Evolutionary conservation across 2,113 vertebrate genomes (phyloP).

Genomic region (Pomatostomus ruficeps): DNA sequence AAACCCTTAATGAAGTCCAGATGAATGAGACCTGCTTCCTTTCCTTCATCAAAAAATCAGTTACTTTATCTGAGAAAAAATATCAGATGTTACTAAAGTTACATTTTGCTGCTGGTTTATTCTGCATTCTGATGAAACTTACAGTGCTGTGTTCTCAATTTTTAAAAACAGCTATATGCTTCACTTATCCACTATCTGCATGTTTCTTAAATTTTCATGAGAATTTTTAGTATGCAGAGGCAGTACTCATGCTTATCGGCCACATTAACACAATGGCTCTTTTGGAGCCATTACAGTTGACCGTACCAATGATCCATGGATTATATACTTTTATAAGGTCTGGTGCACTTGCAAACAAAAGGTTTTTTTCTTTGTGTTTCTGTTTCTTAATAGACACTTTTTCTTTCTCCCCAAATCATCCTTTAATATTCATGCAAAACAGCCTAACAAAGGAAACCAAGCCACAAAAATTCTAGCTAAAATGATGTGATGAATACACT

Average conservation of each 20-base stretch:
- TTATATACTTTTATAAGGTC: constrained; percentile 70
- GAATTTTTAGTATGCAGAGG: constrained; percentile 63
- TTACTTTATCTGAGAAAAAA: neutral
- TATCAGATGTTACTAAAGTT: neutral
- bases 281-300: constrained; percentile 63
- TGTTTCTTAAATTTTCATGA: constrained; percentile 62
- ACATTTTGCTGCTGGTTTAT: constrained; percentile 31
- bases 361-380: constrained; percentile 51
- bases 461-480: constrained; percentile 18
- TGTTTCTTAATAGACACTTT: constrained; percentile 47
- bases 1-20: constrained; percentile 28
- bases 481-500: neutral
- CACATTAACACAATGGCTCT: constrained; percentile 72
- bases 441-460: constrained; percentile 15
- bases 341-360: constrained; percentile 69
- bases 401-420: neutral
- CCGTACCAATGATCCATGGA: constrained; percentile 66
- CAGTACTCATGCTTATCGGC: constrained; percentile 40
- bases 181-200: constrained; percentile 15
- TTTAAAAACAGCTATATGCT: neutral
- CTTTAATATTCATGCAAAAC: constrained; percentile 59
- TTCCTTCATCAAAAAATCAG: constrained; percentile 25
- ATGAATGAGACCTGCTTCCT: constrained; percentile 25
- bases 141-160: neutral
- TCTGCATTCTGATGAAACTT: constrained; percentile 14